Evolutionary conservation across 1,140 invertebrate genomes (phyloP), one percentile per base, ranked within the genome.

Genomic region (Zaprionus kolodkinae): DNA sequence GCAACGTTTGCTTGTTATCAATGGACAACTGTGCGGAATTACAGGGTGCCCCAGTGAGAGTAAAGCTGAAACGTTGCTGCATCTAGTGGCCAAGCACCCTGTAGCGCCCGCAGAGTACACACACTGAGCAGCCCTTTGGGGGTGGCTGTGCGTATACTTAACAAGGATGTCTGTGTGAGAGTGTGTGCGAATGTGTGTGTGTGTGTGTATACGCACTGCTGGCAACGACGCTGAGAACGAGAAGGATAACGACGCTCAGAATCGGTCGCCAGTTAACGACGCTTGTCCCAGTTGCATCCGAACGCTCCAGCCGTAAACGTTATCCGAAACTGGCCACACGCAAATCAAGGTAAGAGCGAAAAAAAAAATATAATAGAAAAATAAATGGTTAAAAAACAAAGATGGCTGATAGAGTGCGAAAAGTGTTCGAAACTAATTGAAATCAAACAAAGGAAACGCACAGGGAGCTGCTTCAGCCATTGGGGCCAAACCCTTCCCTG

Each of bases 261-360:
- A 88, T 64, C 69, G 85, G 78, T 88, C 85, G 85, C 67, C 85
- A 76, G 71, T 88, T 88, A 88, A 85, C 85, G 85, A 85, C 71
- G 81, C 86, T 74, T 75, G 81, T 73, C 75, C 91, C 78, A 91
- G 91, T 92, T 91, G 91, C 91, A 92, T 91, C 91, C 81, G 91
- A 92, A 86, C 86, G 70, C 78, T 90, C 72, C 66, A 91, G 73
- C 91, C 52, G 91, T 92, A 59, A 88, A 84, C 84, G 75, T 89
- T 89, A 89, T 85, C 81, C 81, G 67, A 66, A 72, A 72, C 81
- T 81, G 81, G 85, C 81, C 50, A 79, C 56, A 71, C 75, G 79
- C 70, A 74, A 81, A 89, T 77, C 78, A 79, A 81, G 78, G 85
- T 89, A 81, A 60, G 43, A 36, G 25, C 36, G 50, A 72, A 67